phyloP scores from a whole-genome alignment of 2,888 invertebrate species.

The Abrostola triplasia region DNA sequence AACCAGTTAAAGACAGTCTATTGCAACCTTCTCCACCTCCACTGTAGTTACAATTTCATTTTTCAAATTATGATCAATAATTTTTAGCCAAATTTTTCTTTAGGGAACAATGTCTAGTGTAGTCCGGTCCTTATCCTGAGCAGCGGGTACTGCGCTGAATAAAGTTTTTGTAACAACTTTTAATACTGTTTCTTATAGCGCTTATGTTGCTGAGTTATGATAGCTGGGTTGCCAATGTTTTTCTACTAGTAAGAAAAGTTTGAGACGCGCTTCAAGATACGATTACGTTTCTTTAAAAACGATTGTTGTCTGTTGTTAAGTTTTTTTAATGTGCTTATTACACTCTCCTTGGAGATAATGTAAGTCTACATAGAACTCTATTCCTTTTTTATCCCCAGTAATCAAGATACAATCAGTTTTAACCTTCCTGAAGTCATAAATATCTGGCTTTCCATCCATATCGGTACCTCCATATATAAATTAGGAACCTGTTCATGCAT shows the following conservation, averaged over 20 bases:
- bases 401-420: not conserved
- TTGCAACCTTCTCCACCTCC: no score
- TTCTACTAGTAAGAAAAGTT: conserved; percentile 27
- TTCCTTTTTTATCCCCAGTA: not conserved
- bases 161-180: conserved; percentile 70
- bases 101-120: conserved; percentile 14
- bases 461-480: conserved; percentile 3
- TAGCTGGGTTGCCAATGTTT: conserved; percentile 34
- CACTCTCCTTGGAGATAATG: no score
- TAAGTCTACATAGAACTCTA: no score
- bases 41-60: no score
- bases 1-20: no score
- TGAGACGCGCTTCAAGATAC: conserved; percentile 21
- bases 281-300: conserved; percentile 5
- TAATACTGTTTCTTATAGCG: conserved; percentile 70
- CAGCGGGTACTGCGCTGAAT: conserved; percentile 38
- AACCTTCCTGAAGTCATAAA: not conserved
- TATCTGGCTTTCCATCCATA: not conserved
- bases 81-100: not conserved
- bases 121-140: conserved; percentile 34
- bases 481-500: conserved; percentile 7
- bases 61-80: no score
- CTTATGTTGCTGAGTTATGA: conserved; percentile 49
- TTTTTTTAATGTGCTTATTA: not conserved
- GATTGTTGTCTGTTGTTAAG: not conserved